These are phyloP conservation scores for Arnoldichthys spilopterus DNA, from an alignment of 2,797 vertebrate species.

Conservation along the genomic window DNA sequence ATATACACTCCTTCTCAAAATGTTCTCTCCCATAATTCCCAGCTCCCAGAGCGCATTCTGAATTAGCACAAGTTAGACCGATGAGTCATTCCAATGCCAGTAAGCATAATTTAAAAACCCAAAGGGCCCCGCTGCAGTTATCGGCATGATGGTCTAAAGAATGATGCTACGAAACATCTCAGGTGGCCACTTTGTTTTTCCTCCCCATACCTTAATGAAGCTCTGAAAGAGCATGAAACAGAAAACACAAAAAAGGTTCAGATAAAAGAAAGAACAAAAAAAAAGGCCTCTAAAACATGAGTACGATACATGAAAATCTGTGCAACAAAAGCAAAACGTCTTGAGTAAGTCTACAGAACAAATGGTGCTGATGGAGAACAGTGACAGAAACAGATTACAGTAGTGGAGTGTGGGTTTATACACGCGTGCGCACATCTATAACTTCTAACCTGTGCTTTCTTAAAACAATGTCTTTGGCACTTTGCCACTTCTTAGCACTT, in stretches of 20 bases:
- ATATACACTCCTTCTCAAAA: slow-evolving; percentile 37
- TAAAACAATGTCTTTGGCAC: slow-evolving; percentile 61
- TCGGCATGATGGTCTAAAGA: neutral
- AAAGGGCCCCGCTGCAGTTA: slow-evolving; percentile 19
- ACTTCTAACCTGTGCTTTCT: slow-evolving; percentile 57
- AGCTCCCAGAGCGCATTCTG: slow-evolving; percentile 43
- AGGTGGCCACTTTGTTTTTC: neutral
- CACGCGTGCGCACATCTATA: slow-evolving; percentile 41
- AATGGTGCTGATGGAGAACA: slow-evolving; percentile 52
- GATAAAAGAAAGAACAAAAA: slow-evolving; percentile 27
- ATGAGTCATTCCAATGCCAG: slow-evolving; percentile 53
- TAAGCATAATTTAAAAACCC: slow-evolving; percentile 49
- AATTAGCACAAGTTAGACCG: neutral
- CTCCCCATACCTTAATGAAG: neutral
- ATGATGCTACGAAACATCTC: slow-evolving; percentile 22
- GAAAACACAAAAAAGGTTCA: slow-evolving; percentile 49
- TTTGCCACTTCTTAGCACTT: slow-evolving; percentile 30
- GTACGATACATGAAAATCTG: slow-evolving; percentile 55
- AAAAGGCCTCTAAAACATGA: slow-evolving; percentile 52
- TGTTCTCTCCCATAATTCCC: slow-evolving; percentile 39
- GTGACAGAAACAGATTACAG: slow-evolving; percentile 50
- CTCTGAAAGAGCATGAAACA: neutral
- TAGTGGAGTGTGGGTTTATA: slow-evolving; percentile 54
- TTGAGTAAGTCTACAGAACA: slow-evolving; percentile 49
- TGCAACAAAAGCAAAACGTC: slow-evolving; percentile 73